Conservation (phyloP, 2,113 vertebrate genomes). For the Chinchilla lanigera region DNA sequence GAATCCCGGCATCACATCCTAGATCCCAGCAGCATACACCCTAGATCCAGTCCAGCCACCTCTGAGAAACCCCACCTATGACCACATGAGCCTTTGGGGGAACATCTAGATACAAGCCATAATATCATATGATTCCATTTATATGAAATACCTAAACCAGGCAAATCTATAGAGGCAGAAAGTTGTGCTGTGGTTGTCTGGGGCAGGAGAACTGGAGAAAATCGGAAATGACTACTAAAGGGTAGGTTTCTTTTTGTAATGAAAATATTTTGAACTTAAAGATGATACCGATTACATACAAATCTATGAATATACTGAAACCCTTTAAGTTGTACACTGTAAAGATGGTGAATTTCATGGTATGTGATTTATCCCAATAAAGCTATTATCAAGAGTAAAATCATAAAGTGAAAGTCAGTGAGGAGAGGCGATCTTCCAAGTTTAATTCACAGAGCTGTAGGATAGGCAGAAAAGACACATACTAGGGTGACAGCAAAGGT, state of each 20-base stretch:
- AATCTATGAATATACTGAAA: slow-evolving; percentile 45
- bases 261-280: slow-evolving; percentile 29
- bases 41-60: not conserved
- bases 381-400: slow-evolving; percentile 7
- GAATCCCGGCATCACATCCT: not conserved
- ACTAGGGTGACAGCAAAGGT: not conserved
- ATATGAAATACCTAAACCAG: not conserved
- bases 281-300: not conserved
- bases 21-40: not conserved
- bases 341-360: not conserved
- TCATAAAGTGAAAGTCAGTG: slow-evolving; percentile 44
- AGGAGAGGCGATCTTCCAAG: not conserved
- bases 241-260: not conserved
- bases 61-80: not conserved
- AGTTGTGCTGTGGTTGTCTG: not conserved
- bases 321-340: not conserved
- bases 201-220: not conserved
- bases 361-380: slow-evolving; percentile 32
- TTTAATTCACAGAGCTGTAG: slow-evolving; percentile 32
- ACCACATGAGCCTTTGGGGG: not conserved
- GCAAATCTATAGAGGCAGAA: not conserved
- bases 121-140: not conserved
- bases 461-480: not conserved
- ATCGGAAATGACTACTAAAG: not conserved
- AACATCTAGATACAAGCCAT: not conserved